phyloP scores from a whole-genome alignment of 1,140 invertebrate species.

The Drosophila kanapiae region DNA sequence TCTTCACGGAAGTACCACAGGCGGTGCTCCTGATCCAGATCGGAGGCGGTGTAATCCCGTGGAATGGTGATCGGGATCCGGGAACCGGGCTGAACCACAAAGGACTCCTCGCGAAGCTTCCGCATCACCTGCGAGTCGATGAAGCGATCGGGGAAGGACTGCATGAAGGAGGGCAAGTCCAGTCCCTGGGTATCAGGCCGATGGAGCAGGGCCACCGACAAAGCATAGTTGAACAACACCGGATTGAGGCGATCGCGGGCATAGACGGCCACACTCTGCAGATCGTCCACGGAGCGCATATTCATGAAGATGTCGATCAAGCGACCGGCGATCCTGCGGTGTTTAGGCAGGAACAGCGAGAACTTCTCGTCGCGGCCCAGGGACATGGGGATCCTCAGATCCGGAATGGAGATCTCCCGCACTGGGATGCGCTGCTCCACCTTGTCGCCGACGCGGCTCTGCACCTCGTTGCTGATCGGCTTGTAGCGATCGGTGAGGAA shows the following conservation, averaged over 20 bases:
- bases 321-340: constrained; percentile 89
- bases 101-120: constrained; percentile 89
- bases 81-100: constrained; percentile 87
- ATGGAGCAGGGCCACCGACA: constrained; percentile 91
- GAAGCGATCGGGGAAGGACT: constrained; percentile 92
- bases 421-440: constrained; percentile 87
- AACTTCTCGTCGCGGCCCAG: constrained; percentile 90
- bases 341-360: constrained; percentile 91
- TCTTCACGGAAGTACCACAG: constrained; percentile 90
- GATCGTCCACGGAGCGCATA: constrained; percentile 90
- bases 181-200: constrained; percentile 91
- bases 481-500: constrained; percentile 89
- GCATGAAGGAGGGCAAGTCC: constrained; percentile 89
- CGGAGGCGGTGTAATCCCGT: constrained; percentile 90
- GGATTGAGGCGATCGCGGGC: constrained; percentile 91
- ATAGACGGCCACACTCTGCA: constrained; percentile 89
- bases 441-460: constrained; percentile 87
- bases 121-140: constrained; percentile 90
- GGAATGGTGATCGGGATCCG: constrained; percentile 90
- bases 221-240: constrained; percentile 91
- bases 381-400: constrained; percentile 88
- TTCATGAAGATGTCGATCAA: constrained; percentile 91
- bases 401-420: constrained; percentile 88
- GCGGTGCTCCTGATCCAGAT: constrained; percentile 91
- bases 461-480: constrained; percentile 85